Evolutionary conservation across 2,797 vertebrate species (phyloP), one percentile per base, ranked within the genome.

Genomic region (Etheostoma perlongum): DNA sequence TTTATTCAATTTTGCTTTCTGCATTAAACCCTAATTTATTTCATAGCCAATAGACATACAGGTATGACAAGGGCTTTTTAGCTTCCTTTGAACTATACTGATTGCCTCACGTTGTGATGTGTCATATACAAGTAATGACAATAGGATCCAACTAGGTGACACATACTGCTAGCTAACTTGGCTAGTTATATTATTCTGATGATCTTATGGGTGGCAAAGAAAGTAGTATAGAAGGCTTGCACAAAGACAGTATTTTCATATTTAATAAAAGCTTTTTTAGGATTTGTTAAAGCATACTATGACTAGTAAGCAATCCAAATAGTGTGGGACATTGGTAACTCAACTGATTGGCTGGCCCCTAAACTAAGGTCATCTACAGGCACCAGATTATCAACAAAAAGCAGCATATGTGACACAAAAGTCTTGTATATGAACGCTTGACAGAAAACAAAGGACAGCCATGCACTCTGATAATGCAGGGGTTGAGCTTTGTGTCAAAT

Each of bases 351-450:
- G 2, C 48, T n/a, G 19, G 30, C 11, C 33, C 12, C 13, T 58
- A 25, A 61, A 68, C 25, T 40, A 12, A 30, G 54, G 54, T 51
- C 33, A 77, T 58, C 11, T 46, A 23, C 12, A 72, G 21, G 23
- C 70, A 73, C 36, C 40, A 67, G 25, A 66, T 68, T 58, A 73
- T 49, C 23, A 77, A 62, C 61, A 76, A 62, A 81, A 12, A 55
- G 67, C 68, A 67, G 12, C 15, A 46, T 33, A 25, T 57, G 64
- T 60, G 57, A 65, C 25, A 59, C 62, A 18, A 23, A 21, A 59
- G 53, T 54, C 53, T 55, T 12, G 16, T 59, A 55, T 73, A 47
- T 54, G 49, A 61, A 46, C 0, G 9, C 61, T 25, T 2, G 4
- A 52, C 30, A 53, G 4, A 65, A 71, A n/a, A 54, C 27, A 55